Evolutionary conservation across 2,888 invertebrate species (phyloP).

Genomic region (Epicampocera succincta): DNA sequence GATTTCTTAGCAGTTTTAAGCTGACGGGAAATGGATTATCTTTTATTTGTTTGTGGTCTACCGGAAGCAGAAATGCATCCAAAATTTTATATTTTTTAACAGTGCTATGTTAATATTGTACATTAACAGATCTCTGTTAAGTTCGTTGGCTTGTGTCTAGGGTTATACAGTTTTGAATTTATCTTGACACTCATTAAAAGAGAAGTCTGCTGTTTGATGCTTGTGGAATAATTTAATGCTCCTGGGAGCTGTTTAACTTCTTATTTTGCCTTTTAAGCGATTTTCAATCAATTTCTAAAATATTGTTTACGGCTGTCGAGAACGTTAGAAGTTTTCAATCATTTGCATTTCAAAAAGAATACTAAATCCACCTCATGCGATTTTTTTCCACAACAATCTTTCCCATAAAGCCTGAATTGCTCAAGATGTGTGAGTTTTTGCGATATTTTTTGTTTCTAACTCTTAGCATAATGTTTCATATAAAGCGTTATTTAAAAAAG

Average conservation of each 20-base stretch:
- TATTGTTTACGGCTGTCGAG: not conserved
- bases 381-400: not conserved
- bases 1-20: too few species aligned
- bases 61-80: too few species aligned
- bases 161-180: too few species aligned
- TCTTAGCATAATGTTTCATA: not conserved
- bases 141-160: too few species aligned
- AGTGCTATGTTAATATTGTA: too few species aligned
- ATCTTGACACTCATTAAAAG: too few species aligned
- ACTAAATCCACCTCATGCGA: not conserved
- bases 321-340: not conserved
- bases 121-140: too few species aligned
- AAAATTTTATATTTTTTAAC: too few species aligned
- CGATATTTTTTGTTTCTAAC: not conserved
- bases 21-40: too few species aligned
- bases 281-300: not conserved
- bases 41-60: too few species aligned
- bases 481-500: not conserved
- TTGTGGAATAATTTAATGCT: not conserved
- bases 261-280: not conserved
- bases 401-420: not conserved
- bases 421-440: not conserved
- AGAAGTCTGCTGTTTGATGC: too few species aligned
- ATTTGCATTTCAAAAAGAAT: slow-evolving; percentile 52
- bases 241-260: not conserved